Evolutionary conservation across 2,888 invertebrate species (phyloP).

Genomic region (Andricus curvator): DNA sequence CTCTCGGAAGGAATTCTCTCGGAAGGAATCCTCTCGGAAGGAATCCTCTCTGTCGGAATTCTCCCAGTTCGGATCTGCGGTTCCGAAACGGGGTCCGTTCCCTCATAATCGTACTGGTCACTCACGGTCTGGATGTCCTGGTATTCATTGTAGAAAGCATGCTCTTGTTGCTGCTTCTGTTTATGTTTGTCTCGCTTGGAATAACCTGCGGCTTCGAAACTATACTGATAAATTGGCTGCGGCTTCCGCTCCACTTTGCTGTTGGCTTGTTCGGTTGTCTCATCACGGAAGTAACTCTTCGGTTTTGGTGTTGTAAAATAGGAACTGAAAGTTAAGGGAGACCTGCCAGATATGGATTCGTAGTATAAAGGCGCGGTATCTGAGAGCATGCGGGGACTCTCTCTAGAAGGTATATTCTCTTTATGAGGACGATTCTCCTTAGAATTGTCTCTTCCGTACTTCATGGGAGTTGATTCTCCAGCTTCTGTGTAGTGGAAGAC

Average conservation of each 20-base stretch:
- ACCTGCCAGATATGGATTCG: slow-evolving; percentile 60
- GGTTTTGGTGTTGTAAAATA: slow-evolving; percentile 60
- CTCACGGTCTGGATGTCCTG: slow-evolving; percentile 59
- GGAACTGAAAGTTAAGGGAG: slow-evolving; percentile 56
- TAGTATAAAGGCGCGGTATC: slow-evolving; percentile 63
- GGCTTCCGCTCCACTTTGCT: slow-evolving; percentile 70
- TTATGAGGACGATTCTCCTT: slow-evolving; percentile 40
- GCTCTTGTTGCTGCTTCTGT: slow-evolving; percentile 54
- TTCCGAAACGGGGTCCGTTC: slow-evolving; percentile 44
- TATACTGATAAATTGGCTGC: slow-evolving; percentile 87
- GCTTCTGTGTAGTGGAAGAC: slow-evolving; percentile 63
- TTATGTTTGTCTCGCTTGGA: slow-evolving; percentile 49
- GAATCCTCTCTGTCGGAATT: slow-evolving; percentile 13
- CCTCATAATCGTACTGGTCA: slow-evolving; percentile 63
- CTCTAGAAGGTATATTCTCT: slow-evolving; percentile 49
- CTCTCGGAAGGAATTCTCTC: slow-evolving; percentile 45
- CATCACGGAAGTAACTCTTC: slow-evolving; percentile 58
- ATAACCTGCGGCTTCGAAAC: slow-evolving; percentile 83
- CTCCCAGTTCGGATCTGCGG: slow-evolving; percentile 48
- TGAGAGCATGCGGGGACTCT: slow-evolving; percentile 56
- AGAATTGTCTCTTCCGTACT: slow-evolving; percentile 48
- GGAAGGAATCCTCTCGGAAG: slow-evolving; percentile 48
- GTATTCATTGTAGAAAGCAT: slow-evolving; percentile 66
- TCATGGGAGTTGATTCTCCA: background rate
- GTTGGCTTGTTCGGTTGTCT: slow-evolving; percentile 48